Conservation (phyloP, 2,888 invertebrate genomes). For the Parapristionchus giblindavisi region DNA sequence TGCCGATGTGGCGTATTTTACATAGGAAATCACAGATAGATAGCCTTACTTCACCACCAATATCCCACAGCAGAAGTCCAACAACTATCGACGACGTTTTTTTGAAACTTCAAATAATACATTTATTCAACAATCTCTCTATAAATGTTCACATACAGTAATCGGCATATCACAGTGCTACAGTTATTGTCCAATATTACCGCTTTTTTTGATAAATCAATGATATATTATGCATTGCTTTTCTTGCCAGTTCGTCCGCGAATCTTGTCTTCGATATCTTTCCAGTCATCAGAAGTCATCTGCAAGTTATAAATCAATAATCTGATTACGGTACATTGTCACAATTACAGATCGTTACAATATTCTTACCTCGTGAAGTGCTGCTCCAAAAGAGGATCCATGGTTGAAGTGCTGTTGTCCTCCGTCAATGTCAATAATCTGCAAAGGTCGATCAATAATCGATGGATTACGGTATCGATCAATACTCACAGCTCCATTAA, state of each 20-base stretch:
- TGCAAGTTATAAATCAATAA: neutral
- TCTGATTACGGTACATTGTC: neutral
- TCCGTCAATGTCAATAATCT: slow-evolving; percentile 66
- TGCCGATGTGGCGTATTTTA: too few relatives aligned
- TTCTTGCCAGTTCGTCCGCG: slow-evolving; percentile 58
- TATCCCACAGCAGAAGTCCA: too few relatives aligned
- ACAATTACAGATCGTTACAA: neutral
- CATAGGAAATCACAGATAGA: too few relatives aligned
- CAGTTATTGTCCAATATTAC: too few relatives aligned
- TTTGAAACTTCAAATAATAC: too few relatives aligned
- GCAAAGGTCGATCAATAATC: neutral
- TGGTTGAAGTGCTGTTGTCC: slow-evolving; percentile 59
- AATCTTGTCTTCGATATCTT: slow-evolving; percentile 53
- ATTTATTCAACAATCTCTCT: too few relatives aligned
- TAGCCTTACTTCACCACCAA: too few relatives aligned
- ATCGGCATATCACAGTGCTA: too few relatives aligned
- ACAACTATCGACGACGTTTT: too few relatives aligned
- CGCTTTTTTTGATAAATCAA: too few relatives aligned
- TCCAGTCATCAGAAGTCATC: slow-evolving; percentile 37
- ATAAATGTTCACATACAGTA: too few relatives aligned
- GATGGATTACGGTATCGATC: neutral
- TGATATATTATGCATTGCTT: too few relatives aligned
- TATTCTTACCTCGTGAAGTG: slow-evolving; percentile 44
- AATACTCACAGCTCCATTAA: slow-evolving; percentile 73
- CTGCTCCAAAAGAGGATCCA: slow-evolving; percentile 47